Conservation (phyloP, 2,888 invertebrate species). For the Caenorhabditis parvicauda region DNA sequence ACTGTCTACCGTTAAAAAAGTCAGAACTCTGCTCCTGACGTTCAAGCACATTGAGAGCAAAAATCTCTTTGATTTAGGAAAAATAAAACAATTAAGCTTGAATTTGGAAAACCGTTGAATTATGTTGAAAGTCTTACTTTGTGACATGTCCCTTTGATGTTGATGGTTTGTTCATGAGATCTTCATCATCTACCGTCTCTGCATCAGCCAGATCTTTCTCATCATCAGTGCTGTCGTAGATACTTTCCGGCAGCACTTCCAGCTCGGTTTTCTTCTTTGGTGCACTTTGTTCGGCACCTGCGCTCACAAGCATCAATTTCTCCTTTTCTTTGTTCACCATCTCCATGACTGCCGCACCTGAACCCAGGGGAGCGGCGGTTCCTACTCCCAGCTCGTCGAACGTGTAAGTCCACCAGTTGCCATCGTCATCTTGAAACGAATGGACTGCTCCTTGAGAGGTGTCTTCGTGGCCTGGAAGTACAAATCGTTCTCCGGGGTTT, state of each 20-base stretch:
- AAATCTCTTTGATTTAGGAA: no score
- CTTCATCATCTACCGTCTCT: slow-evolving; percentile 16
- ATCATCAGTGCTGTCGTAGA: slow-evolving; percentile 35
- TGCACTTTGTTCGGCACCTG: no score
- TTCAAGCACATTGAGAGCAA: no score
- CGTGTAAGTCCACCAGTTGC: slow-evolving; percentile 81
- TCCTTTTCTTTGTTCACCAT: slow-evolving; percentile 20
- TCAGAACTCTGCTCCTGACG: no score
- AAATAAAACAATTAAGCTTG: no score
- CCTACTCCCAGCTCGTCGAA: slow-evolving; percentile 72
- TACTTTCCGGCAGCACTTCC: slow-evolving; percentile 27
- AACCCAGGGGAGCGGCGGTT: slow-evolving; percentile 57
- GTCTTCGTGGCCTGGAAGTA: slow-evolving; percentile 74
- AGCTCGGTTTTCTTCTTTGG: slow-evolving; percentile 14
- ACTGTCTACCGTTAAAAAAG: no score
- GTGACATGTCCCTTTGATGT: no score
- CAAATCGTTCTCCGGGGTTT: no score
- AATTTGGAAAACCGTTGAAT: no score
- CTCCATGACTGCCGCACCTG: slow-evolving; percentile 36
- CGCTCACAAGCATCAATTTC: slow-evolving; percentile 8
- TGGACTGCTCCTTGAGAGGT: slow-evolving; percentile 76
- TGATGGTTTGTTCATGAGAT: slow-evolving; percentile 1
- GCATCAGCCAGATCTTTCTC: slow-evolving; percentile 28
- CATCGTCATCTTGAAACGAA: slow-evolving; percentile 62
- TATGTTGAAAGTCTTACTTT: no score